Percentiles rank a stretch among this genome's conserved stretches.
These are phyloP conservation scores for Clostera curtula DNA, from an alignment of 2,888 invertebrate genomes.

Conservation along the genomic window DNA sequence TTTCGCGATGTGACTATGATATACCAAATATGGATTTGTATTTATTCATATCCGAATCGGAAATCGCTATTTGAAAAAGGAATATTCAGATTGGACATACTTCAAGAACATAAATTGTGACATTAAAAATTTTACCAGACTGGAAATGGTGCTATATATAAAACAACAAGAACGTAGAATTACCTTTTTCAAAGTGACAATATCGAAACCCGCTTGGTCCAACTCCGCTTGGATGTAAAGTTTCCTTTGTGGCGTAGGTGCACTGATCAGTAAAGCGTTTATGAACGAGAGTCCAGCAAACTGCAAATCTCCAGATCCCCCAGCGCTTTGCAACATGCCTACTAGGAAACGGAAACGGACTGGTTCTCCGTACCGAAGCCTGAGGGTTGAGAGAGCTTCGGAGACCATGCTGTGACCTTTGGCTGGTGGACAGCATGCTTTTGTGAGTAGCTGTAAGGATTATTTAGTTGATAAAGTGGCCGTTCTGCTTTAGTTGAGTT, in stretches of 20 bases:
- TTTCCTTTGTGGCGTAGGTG: conserved; percentile 83
- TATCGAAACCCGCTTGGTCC: conserved; percentile 87
- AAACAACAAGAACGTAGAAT: conserved; percentile 1
- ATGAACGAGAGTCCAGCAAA: conserved; percentile 88
- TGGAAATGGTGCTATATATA: too few relatives aligned
- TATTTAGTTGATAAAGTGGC: not conserved
- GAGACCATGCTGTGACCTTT: conserved; percentile 90
- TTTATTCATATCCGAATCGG: too few relatives aligned
- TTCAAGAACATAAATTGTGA: too few relatives aligned
- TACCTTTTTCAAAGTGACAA: conserved; percentile 75
- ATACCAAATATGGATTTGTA: too few relatives aligned
- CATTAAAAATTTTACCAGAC: too few relatives aligned
- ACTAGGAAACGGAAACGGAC: conserved; percentile 93
- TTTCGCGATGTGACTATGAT: too few relatives aligned
- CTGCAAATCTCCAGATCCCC: conserved; percentile 82
- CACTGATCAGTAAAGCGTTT: conserved; percentile 86
- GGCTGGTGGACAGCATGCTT: conserved; percentile 83
- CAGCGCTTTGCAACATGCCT: conserved; percentile 88
- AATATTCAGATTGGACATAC: too few relatives aligned
- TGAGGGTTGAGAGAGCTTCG: conserved; percentile 91
- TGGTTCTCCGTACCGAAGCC: conserved; percentile 92
- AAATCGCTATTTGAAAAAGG: too few relatives aligned
- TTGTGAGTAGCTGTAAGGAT: conserved; percentile 82
- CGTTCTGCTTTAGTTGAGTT: too few relatives aligned
- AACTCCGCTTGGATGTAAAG: conserved; percentile 90